phyloP scores from a whole-genome alignment of 2,888 invertebrate species.

The Hemithea aestivaria region DNA sequence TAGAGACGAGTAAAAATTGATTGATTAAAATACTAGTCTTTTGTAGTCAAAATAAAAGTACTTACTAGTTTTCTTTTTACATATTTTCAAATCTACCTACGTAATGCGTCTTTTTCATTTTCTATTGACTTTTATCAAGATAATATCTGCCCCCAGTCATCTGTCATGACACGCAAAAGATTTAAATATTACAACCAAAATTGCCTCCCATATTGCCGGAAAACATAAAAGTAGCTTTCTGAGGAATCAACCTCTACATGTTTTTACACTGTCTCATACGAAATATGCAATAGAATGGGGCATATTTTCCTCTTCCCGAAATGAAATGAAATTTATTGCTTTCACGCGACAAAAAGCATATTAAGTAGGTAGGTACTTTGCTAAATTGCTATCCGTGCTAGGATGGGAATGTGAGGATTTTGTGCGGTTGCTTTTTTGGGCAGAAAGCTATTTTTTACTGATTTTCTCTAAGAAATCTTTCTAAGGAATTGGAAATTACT shows the following conservation, averaged over 20 bases:
- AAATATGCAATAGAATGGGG: slow-evolving; percentile 21
- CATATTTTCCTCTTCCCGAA: slow-evolving; percentile 21
- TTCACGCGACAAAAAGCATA: slow-evolving; percentile 27
- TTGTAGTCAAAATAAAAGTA: too few species aligned
- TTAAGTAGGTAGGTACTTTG: slow-evolving; percentile 26
- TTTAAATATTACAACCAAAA: slow-evolving; percentile 52
- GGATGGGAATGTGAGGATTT: slow-evolving; percentile 17
- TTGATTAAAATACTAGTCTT: too few species aligned
- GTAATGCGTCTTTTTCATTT: too few species aligned
- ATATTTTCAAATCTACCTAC: too few species aligned
- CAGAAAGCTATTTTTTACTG: slow-evolving; percentile 2
- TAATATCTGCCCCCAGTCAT: too few species aligned
- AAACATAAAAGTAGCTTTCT: slow-evolving; percentile 20
- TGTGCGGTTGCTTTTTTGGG: slow-evolving; percentile 10
- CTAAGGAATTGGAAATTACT: too few species aligned
- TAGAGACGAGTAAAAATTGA: too few species aligned
- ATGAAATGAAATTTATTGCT: slow-evolving; percentile 29
- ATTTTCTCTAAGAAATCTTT: not conserved
- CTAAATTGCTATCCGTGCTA: slow-evolving; percentile 26
- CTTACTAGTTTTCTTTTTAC: too few species aligned
- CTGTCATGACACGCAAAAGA: slow-evolving; percentile 37
- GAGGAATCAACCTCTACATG: slow-evolving; percentile 11
- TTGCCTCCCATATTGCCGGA: slow-evolving; percentile 27
- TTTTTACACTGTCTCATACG: slow-evolving; percentile 15
- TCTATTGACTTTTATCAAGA: too few species aligned